Conservation (phyloP, 2,797 vertebrate genomes). For the Tarsius wallacei region DNA sequence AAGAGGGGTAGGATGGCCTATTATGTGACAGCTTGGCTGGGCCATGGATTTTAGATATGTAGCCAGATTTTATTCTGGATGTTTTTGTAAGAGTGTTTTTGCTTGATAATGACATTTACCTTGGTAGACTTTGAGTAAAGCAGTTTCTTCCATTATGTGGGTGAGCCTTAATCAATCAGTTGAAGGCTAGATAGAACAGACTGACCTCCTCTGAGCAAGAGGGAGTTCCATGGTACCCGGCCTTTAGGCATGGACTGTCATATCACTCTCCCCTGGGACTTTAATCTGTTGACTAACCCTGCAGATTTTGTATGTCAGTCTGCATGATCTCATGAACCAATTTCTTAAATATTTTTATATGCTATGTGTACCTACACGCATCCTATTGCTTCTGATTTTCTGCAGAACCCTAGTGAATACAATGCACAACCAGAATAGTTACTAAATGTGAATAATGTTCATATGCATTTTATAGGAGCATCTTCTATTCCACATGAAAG, state of each 20-base stretch:
- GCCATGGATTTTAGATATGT: background rate
- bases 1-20: background rate
- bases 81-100: background rate
- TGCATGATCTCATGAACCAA: background rate
- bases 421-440: background rate
- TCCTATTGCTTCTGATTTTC: background rate
- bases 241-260: background rate
- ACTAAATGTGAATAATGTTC: background rate
- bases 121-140: background rate
- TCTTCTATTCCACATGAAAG: background rate
- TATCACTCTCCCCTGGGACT: background rate
- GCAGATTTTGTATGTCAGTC: background rate
- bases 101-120: background rate
- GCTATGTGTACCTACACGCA: background rate
- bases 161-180: background rate
- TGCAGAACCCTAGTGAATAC: background rate
- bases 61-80: background rate
- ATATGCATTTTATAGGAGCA: conserved; percentile 21
- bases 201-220: background rate
- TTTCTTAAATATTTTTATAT: background rate
- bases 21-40: background rate
- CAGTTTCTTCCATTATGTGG: background rate
- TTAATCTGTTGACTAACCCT: background rate
- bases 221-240: no score
- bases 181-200: background rate